Conservation (phyloP, 2,888 invertebrate species). For the Geophilus truncorum region DNA sequence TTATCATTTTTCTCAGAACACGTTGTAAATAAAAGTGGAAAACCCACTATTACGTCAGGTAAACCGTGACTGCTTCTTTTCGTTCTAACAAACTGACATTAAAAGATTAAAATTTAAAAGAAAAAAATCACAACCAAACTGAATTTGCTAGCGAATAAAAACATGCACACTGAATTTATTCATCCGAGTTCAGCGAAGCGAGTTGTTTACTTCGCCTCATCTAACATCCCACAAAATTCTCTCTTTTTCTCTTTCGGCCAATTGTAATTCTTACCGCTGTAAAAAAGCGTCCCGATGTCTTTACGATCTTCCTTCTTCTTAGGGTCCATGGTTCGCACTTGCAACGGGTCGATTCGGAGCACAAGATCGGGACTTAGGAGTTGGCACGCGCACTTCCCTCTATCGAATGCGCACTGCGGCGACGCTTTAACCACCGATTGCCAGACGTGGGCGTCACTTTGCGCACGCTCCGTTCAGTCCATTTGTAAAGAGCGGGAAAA, state of each 20-base stretch:
- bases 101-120: too few relatives aligned
- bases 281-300: slow-evolving; percentile 29
- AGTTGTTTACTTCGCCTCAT: background rate
- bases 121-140: too few relatives aligned
- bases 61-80: too few relatives aligned
- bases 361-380: slow-evolving; percentile 1
- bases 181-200: background rate
- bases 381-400: background rate
- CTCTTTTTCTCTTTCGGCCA: background rate
- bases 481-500: slow-evolving; percentile 8
- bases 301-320: slow-evolving; percentile 22
- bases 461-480: slow-evolving; percentile 11
- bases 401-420: slow-evolving; percentile 24
- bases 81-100: too few relatives aligned
- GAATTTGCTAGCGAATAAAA: background rate
- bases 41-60: too few relatives aligned
- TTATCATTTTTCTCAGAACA: too few relatives aligned
- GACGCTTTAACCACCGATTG: slow-evolving; percentile 4
- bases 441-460: slow-evolving; percentile 21
- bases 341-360: background rate
- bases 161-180: background rate
- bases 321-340: background rate
- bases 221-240: background rate
- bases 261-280: background rate
- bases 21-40: too few relatives aligned